Evolutionary conservation across 2,113 vertebrate genomes (phyloP).

Genomic region (Mus musculus): DNA sequence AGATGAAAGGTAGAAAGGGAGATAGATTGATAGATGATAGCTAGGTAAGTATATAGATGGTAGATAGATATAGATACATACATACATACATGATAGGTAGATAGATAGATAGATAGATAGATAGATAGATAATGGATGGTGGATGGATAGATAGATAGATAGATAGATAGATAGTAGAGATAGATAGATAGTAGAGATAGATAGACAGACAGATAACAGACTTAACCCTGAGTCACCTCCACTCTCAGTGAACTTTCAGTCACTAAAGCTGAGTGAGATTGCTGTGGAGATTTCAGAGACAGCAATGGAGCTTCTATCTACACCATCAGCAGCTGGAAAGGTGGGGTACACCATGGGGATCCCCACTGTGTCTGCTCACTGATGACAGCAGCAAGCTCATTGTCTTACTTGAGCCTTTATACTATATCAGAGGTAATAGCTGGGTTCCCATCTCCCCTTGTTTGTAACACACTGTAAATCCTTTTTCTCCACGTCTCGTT

Average conservation of each 20-base stretch:
- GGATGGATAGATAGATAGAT: background rate
- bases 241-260: conserved; percentile 68
- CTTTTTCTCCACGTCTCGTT: conserved; percentile 19
- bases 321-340: conserved; percentile 74
- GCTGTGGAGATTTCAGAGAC: conserved; percentile 75
- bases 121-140: background rate
- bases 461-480: conserved; percentile 46
- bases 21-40: background rate
- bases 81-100: too few relatives aligned
- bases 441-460: background rate
- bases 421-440: conserved; percentile 42
- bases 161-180: too few relatives aligned
- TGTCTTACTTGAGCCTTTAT: conserved; percentile 61
- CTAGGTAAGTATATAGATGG: too few relatives aligned
- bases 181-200: background rate
- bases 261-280: conserved; percentile 68
- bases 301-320: conserved; percentile 57
- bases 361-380: conserved; percentile 68
- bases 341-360: background rate
- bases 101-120: background rate
- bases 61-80: too few relatives aligned
- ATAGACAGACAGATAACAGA: background rate
- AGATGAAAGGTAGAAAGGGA: background rate
- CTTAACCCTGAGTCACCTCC: conserved; percentile 36
- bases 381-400: conserved; percentile 59